phyloP scores from a whole-genome alignment of 2,888 invertebrate species.

The Acrocyrtus sp. region DNA sequence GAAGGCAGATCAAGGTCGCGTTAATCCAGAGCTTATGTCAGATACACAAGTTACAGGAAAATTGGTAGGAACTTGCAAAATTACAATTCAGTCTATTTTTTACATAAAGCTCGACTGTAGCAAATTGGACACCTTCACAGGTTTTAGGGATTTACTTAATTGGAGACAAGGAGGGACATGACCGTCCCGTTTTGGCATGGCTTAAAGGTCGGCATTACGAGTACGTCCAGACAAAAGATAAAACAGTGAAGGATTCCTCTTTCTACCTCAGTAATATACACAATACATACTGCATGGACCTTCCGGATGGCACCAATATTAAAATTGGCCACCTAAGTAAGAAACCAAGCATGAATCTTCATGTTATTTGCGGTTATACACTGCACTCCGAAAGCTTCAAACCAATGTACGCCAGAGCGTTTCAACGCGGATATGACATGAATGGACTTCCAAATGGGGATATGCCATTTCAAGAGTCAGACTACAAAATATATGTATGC shows the following conservation, averaged over 20 bases:
- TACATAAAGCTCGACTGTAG: not conserved
- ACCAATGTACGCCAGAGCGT: slow-evolving; percentile 11
- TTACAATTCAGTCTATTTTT: too few species aligned
- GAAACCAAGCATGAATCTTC: not conserved
- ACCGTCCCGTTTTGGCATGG: slow-evolving; percentile 5
- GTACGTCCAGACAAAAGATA: slow-evolving; percentile 8
- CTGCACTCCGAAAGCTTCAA: not conserved
- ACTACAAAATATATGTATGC: slow-evolving; percentile 17
- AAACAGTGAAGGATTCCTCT: slow-evolving; percentile 8
- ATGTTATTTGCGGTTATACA: slow-evolving; percentile 1
- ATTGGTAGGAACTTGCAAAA: not conserved
- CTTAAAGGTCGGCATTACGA: slow-evolving; percentile 14
- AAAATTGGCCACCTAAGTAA: not conserved
- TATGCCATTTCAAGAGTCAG: not conserved
- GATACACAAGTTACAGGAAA: slow-evolving; percentile 1
- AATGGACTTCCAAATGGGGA: slow-evolving; percentile 9
- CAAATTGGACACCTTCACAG: not conserved
- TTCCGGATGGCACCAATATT: slow-evolving; percentile 8
- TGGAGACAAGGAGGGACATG: slow-evolving; percentile 6
- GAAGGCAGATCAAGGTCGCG: slow-evolving; percentile 7
- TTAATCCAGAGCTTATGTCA: not conserved
- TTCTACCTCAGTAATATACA: not conserved
- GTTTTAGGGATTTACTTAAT: slow-evolving; percentile 15
- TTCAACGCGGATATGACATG: slow-evolving; percentile 11
- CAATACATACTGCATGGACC: not conserved